Evolutionary conservation across 2,888 invertebrate genomes (phyloP), one percentile per base, ranked within the genome.

Genomic region (Habrosyne pyritoides): DNA sequence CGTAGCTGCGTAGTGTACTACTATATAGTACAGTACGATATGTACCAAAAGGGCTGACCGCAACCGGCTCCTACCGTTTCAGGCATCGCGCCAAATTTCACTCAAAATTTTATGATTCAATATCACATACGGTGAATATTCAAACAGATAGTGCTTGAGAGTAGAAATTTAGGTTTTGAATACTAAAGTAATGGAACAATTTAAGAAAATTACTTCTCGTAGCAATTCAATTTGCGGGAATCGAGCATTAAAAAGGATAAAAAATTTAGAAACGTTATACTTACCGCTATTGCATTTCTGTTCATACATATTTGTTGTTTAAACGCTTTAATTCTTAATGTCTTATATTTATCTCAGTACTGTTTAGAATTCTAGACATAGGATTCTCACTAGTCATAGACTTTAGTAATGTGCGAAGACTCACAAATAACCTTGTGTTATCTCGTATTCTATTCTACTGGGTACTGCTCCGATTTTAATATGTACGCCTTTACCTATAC

Each of bases 331-430:
- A 33, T 33, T 33, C 12, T 33, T n/a, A 4, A 33, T n/a, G 42
- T 36, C 14, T 14, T 36, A 14, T 36, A 36, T 36, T 36, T 36
- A 42, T 0, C n/a, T 8, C 42, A 18, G 42, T 2, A 0, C 18
- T 42, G 42, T 18, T 42, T 42, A 42, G 42, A 42, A 42, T 42
- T 42, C 42, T 42, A 42, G 42, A 42, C 42, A 42, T 42, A 42
- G 8, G 12, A 42, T 42, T 18, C 14, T 42, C 42, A 7, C 42
- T 42, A 42, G 42, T 42, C 42, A 42, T 42, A 42, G 42, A 42
- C 42, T 14, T n/a, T n/a, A n/a, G 18, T 42, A 42, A 18, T 42
- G 42, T 42, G 42, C 42, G 42, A 42, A 0, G 18, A 18, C 42
- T 42, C 6, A 42, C 42, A 42, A 42, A 42, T 42, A 18, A 42